These are phyloP conservation scores for Passer montanus DNA, from an alignment of 2,113 vertebrate species.

Conservation along the genomic window DNA sequence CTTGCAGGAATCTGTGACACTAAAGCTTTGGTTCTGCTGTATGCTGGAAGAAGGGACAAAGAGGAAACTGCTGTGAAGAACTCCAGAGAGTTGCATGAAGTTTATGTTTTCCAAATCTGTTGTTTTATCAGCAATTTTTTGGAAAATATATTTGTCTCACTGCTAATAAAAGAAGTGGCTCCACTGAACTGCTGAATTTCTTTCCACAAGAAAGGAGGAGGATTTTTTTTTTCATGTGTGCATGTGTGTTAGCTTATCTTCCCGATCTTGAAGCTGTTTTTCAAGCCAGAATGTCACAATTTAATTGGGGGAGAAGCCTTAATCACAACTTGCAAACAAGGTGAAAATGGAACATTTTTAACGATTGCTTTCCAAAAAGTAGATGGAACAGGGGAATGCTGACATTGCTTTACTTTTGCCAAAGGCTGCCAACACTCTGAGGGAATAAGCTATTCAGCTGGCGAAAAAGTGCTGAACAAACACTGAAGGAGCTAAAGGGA, in stretches of 20 bases:
- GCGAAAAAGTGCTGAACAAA: conserved; percentile 66
- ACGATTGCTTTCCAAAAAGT: conserved; percentile 40
- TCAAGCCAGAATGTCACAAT: conserved; percentile 40
- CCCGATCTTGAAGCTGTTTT: conserved; percentile 27
- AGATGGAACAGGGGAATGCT: conserved; percentile 56
- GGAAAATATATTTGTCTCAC: neutral
- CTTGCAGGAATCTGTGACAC: neutral
- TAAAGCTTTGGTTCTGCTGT: neutral
- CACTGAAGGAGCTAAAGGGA: conserved; percentile 56
- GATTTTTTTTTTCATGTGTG: neutral
- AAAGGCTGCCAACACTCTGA: conserved; percentile 57
- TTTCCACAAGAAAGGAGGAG: neutral
- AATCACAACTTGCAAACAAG: conserved; percentile 54
- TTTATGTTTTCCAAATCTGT: neutral
- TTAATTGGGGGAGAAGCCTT: conserved; percentile 33
- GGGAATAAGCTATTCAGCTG: conserved; percentile 61
- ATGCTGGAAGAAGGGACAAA: neutral
- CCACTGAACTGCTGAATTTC: neutral
- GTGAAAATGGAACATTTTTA: conserved; percentile 55
- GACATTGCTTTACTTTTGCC: conserved; percentile 65
- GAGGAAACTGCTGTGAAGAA: neutral
- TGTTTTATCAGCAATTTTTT: neutral
- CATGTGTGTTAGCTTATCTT: neutral
- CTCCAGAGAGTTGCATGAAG: neutral
- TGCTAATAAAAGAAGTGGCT: conserved; percentile 19